Base-by-base conservation (phyloP, 2,888 invertebrate genomes). In the Patella pellucida region DNA sequence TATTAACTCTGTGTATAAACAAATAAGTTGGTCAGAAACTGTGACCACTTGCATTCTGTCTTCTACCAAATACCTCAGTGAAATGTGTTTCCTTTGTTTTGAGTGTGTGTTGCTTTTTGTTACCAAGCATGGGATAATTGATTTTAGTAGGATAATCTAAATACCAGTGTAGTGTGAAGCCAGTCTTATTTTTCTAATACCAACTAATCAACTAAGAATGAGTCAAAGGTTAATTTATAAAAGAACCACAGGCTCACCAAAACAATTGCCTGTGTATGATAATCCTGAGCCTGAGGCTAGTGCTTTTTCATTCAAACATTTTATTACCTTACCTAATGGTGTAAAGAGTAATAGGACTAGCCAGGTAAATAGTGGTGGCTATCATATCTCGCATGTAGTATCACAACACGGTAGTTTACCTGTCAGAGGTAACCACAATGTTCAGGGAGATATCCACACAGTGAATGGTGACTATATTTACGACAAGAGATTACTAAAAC, bases 271-370 rank as follows among this genome's bases (percentile, higher is more conserved):
- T 23, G 23, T 62, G 19, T 23, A 62, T 23, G 23, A 62, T 62
- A 23, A 23, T 23, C 19, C 23, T 62, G 76, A 31, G 19, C 72
- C 19, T 41, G n/a, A 41, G 51, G 69, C 51, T n/a, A 62, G 23
- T 23, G 62, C 23, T 41, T 85, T 85, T 69, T 82, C 82, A 12
- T 68, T 85, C 15, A 85, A 82, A 27, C 84, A 86, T 73, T 85
- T 85, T 62, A 86, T 85, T 69, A 83, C 85, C 52, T 75, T 85
- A 67, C 85, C 84, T 50, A 76, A 82, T 71, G 83, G 83, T 69
- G 75, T 83, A 31, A 79, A 78, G 51, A 51, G 19, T 7, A 52
- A 52, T 51, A 70, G 50, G 71, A 56, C 62, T 23, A 68, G 50
- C 19, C 52, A 31, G 51, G 68, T 67, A 52, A 68, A 68, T 31